Evolutionary conservation across 2,888 invertebrate species (phyloP), one percentile per base, ranked within the genome.

Genomic region (Aromia moschata): DNA sequence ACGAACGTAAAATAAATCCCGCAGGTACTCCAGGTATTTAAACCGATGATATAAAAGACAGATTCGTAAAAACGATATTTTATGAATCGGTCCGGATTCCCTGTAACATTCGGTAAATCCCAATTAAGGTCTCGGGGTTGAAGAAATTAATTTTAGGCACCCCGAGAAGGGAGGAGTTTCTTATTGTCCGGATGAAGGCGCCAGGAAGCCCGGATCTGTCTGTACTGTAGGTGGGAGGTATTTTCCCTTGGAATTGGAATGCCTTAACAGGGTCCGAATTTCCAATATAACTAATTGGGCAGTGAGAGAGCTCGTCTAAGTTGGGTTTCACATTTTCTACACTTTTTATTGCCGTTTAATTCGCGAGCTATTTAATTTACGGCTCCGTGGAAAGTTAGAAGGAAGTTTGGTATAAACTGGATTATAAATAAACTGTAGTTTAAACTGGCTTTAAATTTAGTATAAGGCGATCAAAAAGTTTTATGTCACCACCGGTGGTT

Each of bases 271-370:
- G 36, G 36, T 14, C 37, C 17, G 18, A 36, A 36, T 47, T 47
- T 37, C 36, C 47, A 18, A 47, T 47, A 47, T 36, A 47, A 47
- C 47, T 47, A 47, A 47, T 47, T 47, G 47, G 37, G 18, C 30
- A 16, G 5, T 11, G 16, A 15, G 31, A 46, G 30, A 30, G 15
- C 17, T 17, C 36, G 17, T 47, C 18, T 47, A 47, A 47, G 40
- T 33, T 18, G 12, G 36, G 37, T 37, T 47, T 37, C 12, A 47
- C 36, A 36, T 33, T 47, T 43, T 47, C 14, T 17, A 12, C 46
- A 46, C 9, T 40, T n/a, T 40, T 17, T 40, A 40, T 40, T 40
- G 17, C 15, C 31, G n/a, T 31, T 9, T n/a, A n/a, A n/a, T n/a
- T n/a, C n/a, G n/a, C n/a, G n/a, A n/a, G n/a, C n/a, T n/a, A n/a